Percentiles rank a stretch among this genome's conserved stretches.
Conservation (phyloP, 2,888 invertebrate genomes). For the Thysanoteuthis rhombus region DNA sequence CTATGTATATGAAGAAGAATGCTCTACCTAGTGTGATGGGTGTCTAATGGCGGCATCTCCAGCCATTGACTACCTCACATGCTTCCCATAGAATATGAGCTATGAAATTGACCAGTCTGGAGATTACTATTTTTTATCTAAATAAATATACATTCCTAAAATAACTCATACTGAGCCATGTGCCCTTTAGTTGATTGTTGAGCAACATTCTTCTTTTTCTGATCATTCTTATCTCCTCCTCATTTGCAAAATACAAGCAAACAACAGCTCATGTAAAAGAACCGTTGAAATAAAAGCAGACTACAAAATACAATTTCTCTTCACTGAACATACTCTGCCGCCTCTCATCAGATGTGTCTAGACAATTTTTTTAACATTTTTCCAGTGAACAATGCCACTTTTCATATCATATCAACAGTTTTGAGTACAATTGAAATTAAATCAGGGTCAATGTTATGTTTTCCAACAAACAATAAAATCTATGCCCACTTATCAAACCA, state of each 20-base stretch:
- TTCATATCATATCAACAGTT: background rate
- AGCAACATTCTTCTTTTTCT: background rate
- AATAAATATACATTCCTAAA: background rate
- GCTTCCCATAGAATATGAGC: background rate
- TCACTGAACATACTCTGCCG: background rate
- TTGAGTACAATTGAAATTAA: background rate
- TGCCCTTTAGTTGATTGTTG: background rate
- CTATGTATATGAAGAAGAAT: background rate
- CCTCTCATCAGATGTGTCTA: background rate
- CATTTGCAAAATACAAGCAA: background rate
- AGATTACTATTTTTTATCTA: background rate
- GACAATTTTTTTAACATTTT: background rate
- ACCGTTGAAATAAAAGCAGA: background rate
- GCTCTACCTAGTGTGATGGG: background rate
- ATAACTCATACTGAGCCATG: background rate
- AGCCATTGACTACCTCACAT: background rate
- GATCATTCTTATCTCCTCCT: background rate
- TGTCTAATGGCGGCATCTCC: constrained; percentile 12
- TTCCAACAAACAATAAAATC: background rate
- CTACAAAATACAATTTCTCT: background rate
- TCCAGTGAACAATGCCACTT: background rate
- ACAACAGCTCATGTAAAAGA: background rate
- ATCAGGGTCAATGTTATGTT: background rate
- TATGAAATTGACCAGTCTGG: background rate
- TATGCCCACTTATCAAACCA: background rate